Base-by-base conservation (phyloP, 2,113 vertebrate genomes). In the Austrofundulus limnaeus region DNA sequence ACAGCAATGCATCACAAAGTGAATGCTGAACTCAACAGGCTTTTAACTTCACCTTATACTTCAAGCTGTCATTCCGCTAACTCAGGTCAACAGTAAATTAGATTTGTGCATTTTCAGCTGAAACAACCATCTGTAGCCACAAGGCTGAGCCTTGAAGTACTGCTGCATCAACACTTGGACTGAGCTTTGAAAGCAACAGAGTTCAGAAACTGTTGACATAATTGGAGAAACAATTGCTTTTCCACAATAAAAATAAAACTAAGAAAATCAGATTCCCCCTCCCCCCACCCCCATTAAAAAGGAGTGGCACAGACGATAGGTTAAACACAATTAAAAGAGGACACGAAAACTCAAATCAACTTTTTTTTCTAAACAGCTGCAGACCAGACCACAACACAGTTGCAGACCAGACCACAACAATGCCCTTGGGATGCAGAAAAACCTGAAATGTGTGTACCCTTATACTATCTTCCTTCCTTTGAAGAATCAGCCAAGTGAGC, bases 231-330 rank as follows among this genome's bases (percentile, higher is more conserved):
- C n/a, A n/a, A n/a, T n/a, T n/a, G n/a, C n/a, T n/a, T 24, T 60
- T 39, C 50, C 46, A 42, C 51, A 66, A 52, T 24, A 49, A 61
- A 38, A 38, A 45, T 20, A 61, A 15, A 71, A 60, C 48, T 51
- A 42, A 49, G 14, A 48, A 42, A 86, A 78, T 73, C 55, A 67
- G 79, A 85, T 70, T 84, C 70, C 54, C 72, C 72, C 82, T 84
- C 62, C 66, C 66, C 56, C n/a, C n/a, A n/a, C 25, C 17, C 37
- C 55, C 62, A 54, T 42, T 71, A 67, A 66, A 56, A 0, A 61
- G 66, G n/a, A n/a, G n/a, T n/a, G n/a, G n/a, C n/a, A n/a, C n/a
- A n/a, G n/a, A n/a, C n/a, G n/a, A n/a, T n/a, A n/a, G n/a, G n/a
- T n/a, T n/a, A n/a, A n/a, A n/a, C n/a, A n/a, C n/a, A n/a, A n/a